A percentile compares a stretch with the other conserved stretches of the same genome.
These are phyloP conservation scores for Myathropa florea DNA, from an alignment of 2,888 invertebrate species.

Conservation along the genomic window DNA sequence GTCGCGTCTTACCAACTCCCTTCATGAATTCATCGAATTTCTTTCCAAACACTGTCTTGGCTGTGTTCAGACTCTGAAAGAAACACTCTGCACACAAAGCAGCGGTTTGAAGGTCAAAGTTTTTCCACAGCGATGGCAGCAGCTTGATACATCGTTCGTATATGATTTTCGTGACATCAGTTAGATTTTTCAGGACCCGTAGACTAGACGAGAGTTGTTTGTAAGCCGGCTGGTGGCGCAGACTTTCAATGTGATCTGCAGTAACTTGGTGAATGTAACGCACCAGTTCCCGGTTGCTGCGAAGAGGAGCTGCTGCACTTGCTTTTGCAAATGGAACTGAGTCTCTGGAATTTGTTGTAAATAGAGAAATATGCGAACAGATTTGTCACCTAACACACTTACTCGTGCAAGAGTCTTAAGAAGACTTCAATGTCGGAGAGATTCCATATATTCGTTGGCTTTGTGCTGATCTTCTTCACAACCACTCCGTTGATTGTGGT, in stretches of 20 bases:
- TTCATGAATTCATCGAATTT: conserved; percentile 77
- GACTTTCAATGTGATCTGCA: conserved; percentile 73
- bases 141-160: conserved; percentile 81
- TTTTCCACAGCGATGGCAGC: conserved; percentile 80
- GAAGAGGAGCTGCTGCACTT: conserved; percentile 80
- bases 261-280: conserved; percentile 82
- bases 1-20: conserved; percentile 75
- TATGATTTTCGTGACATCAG: conserved; percentile 76
- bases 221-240: conserved; percentile 77
- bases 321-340: conserved; percentile 82
- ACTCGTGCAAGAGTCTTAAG: conserved; percentile 77
- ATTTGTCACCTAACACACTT: conserved; percentile 39
- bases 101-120: conserved; percentile 82
- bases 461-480: conserved; percentile 75
- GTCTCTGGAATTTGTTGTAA: conserved; percentile 76
- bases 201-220: conserved; percentile 78
- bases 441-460: conserved; percentile 78
- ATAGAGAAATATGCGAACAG: not conserved
- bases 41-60: conserved; percentile 75
- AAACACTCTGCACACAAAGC: conserved; percentile 83
- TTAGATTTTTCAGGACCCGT: conserved; percentile 76
- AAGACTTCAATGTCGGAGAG: conserved; percentile 76
- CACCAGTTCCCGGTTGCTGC: conserved; percentile 82
- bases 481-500: conserved; percentile 75
- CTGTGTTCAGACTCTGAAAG: conserved; percentile 78